Conservation (phyloP, 2,888 invertebrate species). For the Amorpha juglandis region DNA sequence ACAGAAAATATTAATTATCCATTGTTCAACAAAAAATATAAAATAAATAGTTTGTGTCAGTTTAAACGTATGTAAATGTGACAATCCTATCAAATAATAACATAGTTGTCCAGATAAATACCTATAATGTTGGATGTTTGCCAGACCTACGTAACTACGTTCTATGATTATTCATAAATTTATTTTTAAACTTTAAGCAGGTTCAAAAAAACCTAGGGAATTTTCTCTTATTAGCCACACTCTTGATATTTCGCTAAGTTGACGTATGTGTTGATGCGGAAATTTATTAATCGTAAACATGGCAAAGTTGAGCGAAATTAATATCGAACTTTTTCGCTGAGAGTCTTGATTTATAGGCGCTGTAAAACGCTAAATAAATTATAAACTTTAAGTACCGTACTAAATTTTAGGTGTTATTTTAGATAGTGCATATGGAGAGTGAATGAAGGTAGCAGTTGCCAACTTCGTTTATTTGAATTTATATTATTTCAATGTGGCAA, state of each 20-base stretch:
- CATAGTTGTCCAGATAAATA: constrained; percentile 42
- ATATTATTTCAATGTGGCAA: no score
- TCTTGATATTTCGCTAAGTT: constrained; percentile 17
- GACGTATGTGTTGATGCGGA: constrained; percentile 10
- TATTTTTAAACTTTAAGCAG: constrained; percentile 50
- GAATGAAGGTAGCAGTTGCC: not conserved
- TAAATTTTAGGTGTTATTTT: constrained; percentile 11
- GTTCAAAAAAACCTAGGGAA: not conserved
- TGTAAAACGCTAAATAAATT: constrained; percentile 16
- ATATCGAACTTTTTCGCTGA: constrained; percentile 11
- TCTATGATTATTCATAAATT: constrained; percentile 55
- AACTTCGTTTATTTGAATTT: not conserved
- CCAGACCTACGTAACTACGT: constrained; percentile 50
- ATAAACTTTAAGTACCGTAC: constrained; percentile 9
- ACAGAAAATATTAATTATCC: no score
- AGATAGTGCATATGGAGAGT: constrained; percentile 6
- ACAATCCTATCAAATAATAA: constrained; percentile 39
- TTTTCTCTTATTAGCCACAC: constrained; percentile 8
- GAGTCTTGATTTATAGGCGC: constrained; percentile 7
- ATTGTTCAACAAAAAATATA: no score
- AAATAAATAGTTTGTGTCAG: not conserved
- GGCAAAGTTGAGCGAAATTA: constrained; percentile 13
- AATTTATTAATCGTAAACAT: constrained; percentile 17
- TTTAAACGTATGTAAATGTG: constrained; percentile 26
- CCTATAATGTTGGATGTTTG: constrained; percentile 50